Evolutionary conservation across 2,888 invertebrate species (phyloP), one percentile per base, ranked within the genome.

Genomic region (Lobophora halterata): DNA sequence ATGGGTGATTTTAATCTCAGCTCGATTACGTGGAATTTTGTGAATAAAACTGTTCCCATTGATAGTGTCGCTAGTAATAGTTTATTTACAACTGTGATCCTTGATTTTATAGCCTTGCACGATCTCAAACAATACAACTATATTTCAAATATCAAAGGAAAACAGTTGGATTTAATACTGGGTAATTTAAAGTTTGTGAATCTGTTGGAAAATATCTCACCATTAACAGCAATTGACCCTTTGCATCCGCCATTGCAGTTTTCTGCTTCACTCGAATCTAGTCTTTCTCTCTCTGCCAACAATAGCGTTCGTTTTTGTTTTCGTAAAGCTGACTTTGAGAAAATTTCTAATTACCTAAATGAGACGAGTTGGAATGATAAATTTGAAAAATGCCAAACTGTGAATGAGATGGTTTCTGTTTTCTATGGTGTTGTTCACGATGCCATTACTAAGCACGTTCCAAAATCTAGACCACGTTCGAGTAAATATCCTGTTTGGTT

Each of bases 1-100:
- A 2, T 44, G n/a, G 41, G 46, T 2, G 38, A 40, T 16, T 46
- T 37, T 25, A 46, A 46, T 14, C 19, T 44, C 5, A 10, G 27
- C 19, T 14, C 25, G 1, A 25, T 45, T 3, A 5, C 13, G 2
- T 45, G 42, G 42, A 13, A 12, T 3, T 24, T 12, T 7, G 5
- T 3, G 13, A 10, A 12, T 12, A 6, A 6, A 12, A 5, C 11
- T 3, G 5, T 1, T 5, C 5, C 12, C 6, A 3, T 13, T 6
- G 12, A 24, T 6, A 7, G 7, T 25, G 2, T 3, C 1, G 2
- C 4, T 12, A 24, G 12, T n/a, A 4, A 25, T 7, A 14, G 25
- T 7, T 11, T 34, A n/a, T 18, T 24, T 11, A 18, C 7, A 25
- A 21, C 24, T 7, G 4, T 5, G 4, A 25, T 49, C 5, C 3